phyloP scores from a whole-genome alignment of 2,888 invertebrate species.

The Cryptocephalus primarius region DNA sequence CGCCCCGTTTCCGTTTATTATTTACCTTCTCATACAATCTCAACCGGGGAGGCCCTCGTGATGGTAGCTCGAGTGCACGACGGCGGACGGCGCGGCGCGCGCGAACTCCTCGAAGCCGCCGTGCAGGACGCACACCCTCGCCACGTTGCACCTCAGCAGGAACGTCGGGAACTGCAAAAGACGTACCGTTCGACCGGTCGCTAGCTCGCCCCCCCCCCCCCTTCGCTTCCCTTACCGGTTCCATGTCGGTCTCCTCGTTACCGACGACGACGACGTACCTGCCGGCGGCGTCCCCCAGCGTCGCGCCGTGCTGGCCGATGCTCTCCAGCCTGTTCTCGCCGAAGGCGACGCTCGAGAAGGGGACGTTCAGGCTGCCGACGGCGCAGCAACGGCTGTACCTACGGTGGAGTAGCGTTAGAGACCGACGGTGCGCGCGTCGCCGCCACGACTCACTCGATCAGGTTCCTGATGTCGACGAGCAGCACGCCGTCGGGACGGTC shows the following conservation, averaged over 20 bases:
- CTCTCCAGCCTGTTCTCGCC: slow-evolving; percentile 59
- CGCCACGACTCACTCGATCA: slow-evolving; percentile 51
- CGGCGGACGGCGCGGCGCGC: too few species aligned
- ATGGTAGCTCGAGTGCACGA: too few species aligned
- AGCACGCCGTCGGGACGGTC: slow-evolving; percentile 45
- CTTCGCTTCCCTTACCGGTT: too few species aligned
- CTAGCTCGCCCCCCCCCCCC: too few species aligned
- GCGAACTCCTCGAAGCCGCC: slow-evolving; percentile 57
- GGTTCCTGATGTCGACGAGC: slow-evolving; percentile 58
- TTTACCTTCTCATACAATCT: too few species aligned
- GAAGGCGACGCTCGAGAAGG: slow-evolving; percentile 68
- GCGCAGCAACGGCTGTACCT: slow-evolving; percentile 52
- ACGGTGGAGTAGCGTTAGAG: not conserved
- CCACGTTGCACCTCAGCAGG: slow-evolving; percentile 65
- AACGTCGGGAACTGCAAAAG: slow-evolving; percentile 74
- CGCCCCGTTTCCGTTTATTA: too few species aligned
- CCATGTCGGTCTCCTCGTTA: slow-evolving; percentile 66
- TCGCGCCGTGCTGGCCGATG: slow-evolving; percentile 52
- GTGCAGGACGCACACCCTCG: slow-evolving; percentile 75
- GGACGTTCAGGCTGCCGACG: slow-evolving; percentile 77
- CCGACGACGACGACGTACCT: slow-evolving; percentile 71
- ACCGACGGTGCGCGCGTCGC: too few species aligned
- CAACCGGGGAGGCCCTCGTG: too few species aligned
- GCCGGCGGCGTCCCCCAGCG: slow-evolving; percentile 49
- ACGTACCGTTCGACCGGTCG: too few species aligned